Evolutionary conservation across 2,888 invertebrate species (phyloP), one percentile per base, ranked within the genome.

Genomic region (Agriotes lineatus): DNA sequence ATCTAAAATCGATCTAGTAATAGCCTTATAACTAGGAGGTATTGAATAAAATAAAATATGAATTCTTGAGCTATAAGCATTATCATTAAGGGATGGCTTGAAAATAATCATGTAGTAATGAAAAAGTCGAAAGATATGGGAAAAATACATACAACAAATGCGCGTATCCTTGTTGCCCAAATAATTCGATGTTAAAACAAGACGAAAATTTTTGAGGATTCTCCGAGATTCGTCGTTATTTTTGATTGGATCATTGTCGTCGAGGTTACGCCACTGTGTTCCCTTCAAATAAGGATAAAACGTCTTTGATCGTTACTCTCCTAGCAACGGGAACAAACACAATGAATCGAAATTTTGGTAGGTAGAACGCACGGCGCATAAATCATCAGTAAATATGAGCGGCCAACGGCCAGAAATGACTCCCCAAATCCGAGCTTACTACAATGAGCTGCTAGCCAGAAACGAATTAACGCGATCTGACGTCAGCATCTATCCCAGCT

Each of bases 401-500:
- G 22, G 9, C 14, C 16, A 14, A 14, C 5, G n/a, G 5, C 3
- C 4, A 7, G 20, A 9, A 4, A 60, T 69, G 67, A 37, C 37
- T 14, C 60, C 64, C 3, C 60, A 64, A 61, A 48, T 64, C 42
- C 18, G 12, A 30, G 52, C 35, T 2, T 71, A 65, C 35, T 72
- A 62, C 16, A 63, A 69, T 6, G 42, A 16, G 42, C 30, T 72
- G 33, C 37, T 64, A 56, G 65, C 69, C n/a, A 66, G 57, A 30
- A 66, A 69, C 19, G 88, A 89, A 76, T 78, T 88, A 44, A 85
- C 85, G 39, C 83, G 88, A 78, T 88, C 88, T 19, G 89, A 89
- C 79, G 88, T 89, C 76, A 88, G 89, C 76, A 86, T 88, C 65
- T 85, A 88, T 79, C 90, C 90, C 1, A 88, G 89, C 65, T 90